Conservation (phyloP, 2,113 vertebrate species). For the Egretta garzetta region DNA sequence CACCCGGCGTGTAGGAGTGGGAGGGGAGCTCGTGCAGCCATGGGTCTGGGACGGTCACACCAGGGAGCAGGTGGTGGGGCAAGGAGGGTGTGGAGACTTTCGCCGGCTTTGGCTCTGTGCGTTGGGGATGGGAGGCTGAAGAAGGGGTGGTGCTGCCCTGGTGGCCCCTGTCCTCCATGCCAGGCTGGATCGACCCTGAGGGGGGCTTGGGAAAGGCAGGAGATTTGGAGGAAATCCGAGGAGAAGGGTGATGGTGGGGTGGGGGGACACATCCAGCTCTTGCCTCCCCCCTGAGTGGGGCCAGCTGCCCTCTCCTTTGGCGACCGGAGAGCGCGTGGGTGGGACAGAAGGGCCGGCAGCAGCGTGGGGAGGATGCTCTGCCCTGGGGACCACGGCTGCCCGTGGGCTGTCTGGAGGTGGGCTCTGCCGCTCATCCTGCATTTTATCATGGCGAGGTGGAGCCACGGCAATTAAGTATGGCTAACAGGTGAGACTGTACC, state of each 20-base stretch:
- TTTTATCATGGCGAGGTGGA: neutral
- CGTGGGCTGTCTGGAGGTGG: neutral
- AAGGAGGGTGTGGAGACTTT: neutral
- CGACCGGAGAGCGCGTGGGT: fast-evolving
- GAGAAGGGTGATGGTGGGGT: neutral
- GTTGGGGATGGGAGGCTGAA: neutral
- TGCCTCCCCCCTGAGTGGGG: neutral
- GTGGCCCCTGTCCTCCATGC: neutral
- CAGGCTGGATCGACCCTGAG: neutral
- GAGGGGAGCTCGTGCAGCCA: neutral
- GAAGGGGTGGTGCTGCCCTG: neutral
- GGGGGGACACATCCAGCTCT: neutral
- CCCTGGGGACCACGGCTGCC: neutral
- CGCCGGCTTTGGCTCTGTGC: fast-evolving
- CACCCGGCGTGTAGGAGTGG: fast-evolving
- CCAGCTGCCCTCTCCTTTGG: neutral
- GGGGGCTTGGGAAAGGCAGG: neutral
- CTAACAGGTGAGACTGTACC: neutral
- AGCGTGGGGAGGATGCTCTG: neutral
- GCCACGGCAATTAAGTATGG: neutral
- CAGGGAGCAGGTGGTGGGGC: neutral
- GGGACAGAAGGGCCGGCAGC: neutral
- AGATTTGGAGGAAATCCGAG: neutral
- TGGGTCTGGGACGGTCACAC: neutral
- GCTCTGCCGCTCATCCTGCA: fast-evolving